phyloP scores from a whole-genome alignment of 2,888 invertebrate species.

The Hypomecis atomaria region DNA sequence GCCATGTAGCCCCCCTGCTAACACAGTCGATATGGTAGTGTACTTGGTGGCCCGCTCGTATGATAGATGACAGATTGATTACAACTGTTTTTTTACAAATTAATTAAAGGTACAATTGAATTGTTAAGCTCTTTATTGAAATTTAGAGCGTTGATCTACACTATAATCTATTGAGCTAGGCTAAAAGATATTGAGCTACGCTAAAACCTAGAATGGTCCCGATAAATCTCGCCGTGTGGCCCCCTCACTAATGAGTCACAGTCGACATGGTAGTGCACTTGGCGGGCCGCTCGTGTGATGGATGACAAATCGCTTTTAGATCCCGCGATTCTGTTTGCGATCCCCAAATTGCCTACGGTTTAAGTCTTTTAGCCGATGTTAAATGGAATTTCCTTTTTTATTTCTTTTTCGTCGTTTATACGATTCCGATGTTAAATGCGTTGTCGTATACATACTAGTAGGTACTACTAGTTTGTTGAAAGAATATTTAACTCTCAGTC shows the following conservation, averaged over 20 bases:
- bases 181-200: neutral
- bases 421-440: slow-evolving; percentile 1
- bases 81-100: too few species aligned
- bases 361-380: slow-evolving; percentile 34
- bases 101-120: too few species aligned
- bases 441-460: neutral
- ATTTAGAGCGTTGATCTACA: too few species aligned
- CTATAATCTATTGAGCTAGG: too few species aligned
- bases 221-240: slow-evolving; percentile 20
- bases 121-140: too few species aligned
- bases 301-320: slow-evolving; percentile 79
- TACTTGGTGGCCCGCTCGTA: slow-evolving; percentile 71
- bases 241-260: slow-evolving; percentile 70
- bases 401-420: slow-evolving; percentile 21
- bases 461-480: slow-evolving; percentile 5
- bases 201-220: neutral
- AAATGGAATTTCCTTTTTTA: slow-evolving; percentile 30
- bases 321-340: slow-evolving; percentile 62
- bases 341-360: slow-evolving; percentile 58
- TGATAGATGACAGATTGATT: slow-evolving; percentile 80
- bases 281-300: slow-evolving; percentile 71
- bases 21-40: slow-evolving; percentile 75
- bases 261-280: slow-evolving; percentile 79
- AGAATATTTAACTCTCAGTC: slow-evolving; percentile 2
- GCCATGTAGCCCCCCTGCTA: slow-evolving; percentile 47